phyloP scores from a whole-genome alignment of 2,113 vertebrate species.

The Saiga tatarica region DNA sequence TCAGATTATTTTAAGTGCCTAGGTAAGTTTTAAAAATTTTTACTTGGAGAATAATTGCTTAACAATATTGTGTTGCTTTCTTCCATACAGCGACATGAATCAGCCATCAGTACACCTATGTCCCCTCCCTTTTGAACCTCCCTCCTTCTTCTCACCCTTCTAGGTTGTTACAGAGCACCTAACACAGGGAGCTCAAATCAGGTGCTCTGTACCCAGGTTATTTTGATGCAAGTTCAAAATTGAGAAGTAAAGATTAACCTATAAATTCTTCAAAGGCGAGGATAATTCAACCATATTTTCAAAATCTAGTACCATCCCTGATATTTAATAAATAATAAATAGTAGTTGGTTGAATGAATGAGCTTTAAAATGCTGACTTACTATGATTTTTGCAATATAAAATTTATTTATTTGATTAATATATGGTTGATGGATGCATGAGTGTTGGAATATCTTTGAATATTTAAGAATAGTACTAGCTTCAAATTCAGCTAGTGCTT shows the following conservation, averaged over 20 bases:
- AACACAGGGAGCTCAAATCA: background rate
- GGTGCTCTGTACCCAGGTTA: background rate
- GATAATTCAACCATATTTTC: background rate
- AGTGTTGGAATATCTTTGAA: background rate
- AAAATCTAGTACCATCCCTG: background rate
- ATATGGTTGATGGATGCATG: background rate
- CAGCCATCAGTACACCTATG: background rate
- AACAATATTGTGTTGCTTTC: background rate
- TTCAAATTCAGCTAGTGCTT: background rate
- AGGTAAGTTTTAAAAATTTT: background rate
- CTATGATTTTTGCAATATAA: background rate
- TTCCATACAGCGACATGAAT: background rate
- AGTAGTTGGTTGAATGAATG: background rate
- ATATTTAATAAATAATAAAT: background rate
- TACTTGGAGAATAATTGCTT: background rate
- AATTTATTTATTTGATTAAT: conserved; percentile 28
- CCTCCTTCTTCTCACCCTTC: background rate
- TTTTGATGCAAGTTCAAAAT: background rate
- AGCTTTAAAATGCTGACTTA: conserved; percentile 22
- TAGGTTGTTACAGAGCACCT: background rate
- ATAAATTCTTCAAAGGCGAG: background rate
- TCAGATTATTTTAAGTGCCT: background rate
- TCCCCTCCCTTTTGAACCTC: background rate
- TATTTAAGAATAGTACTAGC: background rate
- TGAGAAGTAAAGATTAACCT: background rate